Percentiles rank a stretch among this genome's conserved stretches.
phyloP scores from a whole-genome alignment of 1,140 invertebrate species.

The Neodiprion fabricii region DNA sequence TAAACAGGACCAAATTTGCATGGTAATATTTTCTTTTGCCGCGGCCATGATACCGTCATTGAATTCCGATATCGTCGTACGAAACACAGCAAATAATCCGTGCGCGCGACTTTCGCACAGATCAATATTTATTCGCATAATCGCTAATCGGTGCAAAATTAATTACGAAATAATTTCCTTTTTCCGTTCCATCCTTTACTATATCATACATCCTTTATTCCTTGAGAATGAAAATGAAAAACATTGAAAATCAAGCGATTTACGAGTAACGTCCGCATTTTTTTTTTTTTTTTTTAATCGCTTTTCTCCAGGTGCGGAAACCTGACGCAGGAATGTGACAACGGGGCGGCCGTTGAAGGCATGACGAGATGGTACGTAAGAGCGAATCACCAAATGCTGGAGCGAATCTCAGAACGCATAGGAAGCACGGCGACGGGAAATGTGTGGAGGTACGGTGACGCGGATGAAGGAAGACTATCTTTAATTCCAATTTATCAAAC shows the following conservation, averaged over 20 bases:
- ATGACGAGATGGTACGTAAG: conserved; percentile 46
- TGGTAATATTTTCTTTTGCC: conserved; percentile 17
- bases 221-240: background rate
- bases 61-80: background rate
- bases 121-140: no score
- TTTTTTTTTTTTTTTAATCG: no score
- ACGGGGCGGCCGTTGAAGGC: background rate
- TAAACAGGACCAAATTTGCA: conserved; percentile 23
- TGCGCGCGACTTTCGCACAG: no score
- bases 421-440: conserved; percentile 39
- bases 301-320: conserved; percentile 9
- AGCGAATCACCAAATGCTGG: conserved; percentile 44
- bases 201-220: no score
- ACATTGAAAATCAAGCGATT: background rate
- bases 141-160: no score
- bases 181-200: no score
- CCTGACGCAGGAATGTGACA: background rate
- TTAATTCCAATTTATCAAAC: no score
- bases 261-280: background rate
- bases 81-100: background rate
- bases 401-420: conserved; percentile 40
- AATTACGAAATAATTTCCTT: no score
- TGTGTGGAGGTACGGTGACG: conserved; percentile 37
- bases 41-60: background rate
- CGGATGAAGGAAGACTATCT: no score